A percentile compares a stretch with the other conserved stretches of the same genome.
These are phyloP conservation scores for Poecilobothrus nobilitatus DNA, from an alignment of 2,888 invertebrate genomes.

Conservation along the genomic window DNA sequence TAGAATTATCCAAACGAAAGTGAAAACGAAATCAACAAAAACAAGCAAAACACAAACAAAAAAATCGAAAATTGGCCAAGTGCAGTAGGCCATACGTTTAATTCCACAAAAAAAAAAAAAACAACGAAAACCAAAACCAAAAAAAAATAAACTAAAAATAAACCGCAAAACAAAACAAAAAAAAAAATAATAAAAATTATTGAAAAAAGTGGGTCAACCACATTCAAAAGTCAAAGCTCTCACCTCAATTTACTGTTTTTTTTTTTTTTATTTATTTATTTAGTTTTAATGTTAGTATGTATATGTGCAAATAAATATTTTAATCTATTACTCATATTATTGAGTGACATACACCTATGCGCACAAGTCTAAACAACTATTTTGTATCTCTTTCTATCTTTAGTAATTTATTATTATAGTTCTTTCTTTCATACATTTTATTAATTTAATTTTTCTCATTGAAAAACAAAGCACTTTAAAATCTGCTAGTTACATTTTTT, in stretches of 20 bases:
- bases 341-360: too few species aligned
- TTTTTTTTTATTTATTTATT: too few species aligned
- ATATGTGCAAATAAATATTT: too few species aligned
- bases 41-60: constrained; percentile 20
- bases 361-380: not conserved
- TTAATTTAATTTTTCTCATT: not conserved
- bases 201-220: constrained; percentile 27
- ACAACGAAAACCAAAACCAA: too few species aligned
- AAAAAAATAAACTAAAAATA: too few species aligned
- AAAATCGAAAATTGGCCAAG: constrained; percentile 44
- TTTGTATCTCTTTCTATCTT: not conserved
- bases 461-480: not conserved
- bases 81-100: constrained; percentile 43
- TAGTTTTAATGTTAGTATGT: too few species aligned
- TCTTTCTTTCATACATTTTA: not conserved
- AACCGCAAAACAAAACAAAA: not conserved
- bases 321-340: too few species aligned
- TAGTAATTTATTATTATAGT: too few species aligned
- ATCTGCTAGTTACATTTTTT: not conserved
- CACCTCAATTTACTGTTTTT: not conserved
- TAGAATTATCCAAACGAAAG: constrained; percentile 22
- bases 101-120: too few species aligned
- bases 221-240: constrained; percentile 17
- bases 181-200: not conserved
- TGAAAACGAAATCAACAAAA: constrained; percentile 18